Base-by-base conservation (phyloP, 2,113 vertebrate genomes). In the Pelecanus crispus region DNA sequence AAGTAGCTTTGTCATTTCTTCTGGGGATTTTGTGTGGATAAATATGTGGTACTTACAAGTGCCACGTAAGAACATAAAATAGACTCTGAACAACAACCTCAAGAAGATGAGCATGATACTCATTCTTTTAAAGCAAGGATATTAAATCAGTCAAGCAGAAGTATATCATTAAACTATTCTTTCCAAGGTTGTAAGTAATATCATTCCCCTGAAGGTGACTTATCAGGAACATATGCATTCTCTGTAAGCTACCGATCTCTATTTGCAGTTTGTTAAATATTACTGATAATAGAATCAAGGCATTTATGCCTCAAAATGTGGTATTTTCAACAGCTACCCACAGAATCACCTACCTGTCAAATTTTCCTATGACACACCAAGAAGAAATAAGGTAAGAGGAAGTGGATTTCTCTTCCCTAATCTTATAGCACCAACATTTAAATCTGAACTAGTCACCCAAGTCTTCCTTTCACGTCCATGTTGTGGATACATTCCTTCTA, bases 121-220 rank as follows among this genome's bases (percentile, higher is more conserved):
- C 32, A 80, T 66, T 95, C 52, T 93, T 92, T 88, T 88, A 83
- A 92, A 70, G 90, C 11, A 80, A 88, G 53, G 42, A 58, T 80
- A 96, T 94, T 92, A 94, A 95, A 96, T 83, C 79, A 93, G 81
- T 71, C 85, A 93, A 88, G 94, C 62, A 95, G 79, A 94, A 90
- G 61, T 73, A 42, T 66, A 81, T 81, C 62, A 88, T 91, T 77
- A 94, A 80, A 87, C 59, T 88, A 50, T 90, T 73, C 53, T 95
- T 80, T 58, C 70, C 38, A 92, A 94, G 55, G 40, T 17, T 92
- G 7, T 74, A 89, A 92, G 66, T 34, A 71, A 59, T 56, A 82
- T 68, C 28, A 59, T 75, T 92, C 16, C 86, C 90, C 78, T 94
- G 92, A 94, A 95, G 94, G 93, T 92, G 87, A 95, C 90, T 88